Conservation (phyloP, 2,113 vertebrate species). For the Halcyon senegalensis region DNA sequence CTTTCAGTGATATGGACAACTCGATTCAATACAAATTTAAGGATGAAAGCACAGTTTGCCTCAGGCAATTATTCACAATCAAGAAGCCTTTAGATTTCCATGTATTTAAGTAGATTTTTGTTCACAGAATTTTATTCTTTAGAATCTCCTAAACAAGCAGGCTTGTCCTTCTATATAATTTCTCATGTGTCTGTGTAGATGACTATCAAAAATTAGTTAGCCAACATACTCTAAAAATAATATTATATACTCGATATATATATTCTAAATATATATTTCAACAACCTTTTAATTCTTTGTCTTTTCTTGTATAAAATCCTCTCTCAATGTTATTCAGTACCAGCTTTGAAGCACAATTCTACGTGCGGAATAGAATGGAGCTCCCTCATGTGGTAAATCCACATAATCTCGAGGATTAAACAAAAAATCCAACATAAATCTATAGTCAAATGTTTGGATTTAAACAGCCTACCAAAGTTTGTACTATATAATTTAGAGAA, state of each 20-base stretch:
- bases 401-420: background rate
- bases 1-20: background rate
- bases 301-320: background rate
- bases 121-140: background rate
- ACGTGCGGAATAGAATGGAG: background rate
- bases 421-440: background rate
- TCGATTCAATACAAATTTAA: background rate
- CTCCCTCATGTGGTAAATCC: slow-evolving; percentile 17
- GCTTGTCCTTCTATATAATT: background rate
- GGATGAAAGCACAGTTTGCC: background rate
- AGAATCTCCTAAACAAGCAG: background rate
- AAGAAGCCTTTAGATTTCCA: background rate
- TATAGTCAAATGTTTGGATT: fast-evolving
- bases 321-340: background rate
- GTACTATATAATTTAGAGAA: fast-evolving
- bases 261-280: background rate
- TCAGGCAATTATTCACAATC: background rate
- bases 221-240: background rate
- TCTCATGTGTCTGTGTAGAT: background rate
- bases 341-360: background rate
- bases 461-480: background rate
- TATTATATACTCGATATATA: too few species aligned
- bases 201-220: background rate
- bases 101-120: background rate
- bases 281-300: background rate